Base-by-base conservation (phyloP, 2,113 vertebrate species). In the Leptosomus discolor region DNA sequence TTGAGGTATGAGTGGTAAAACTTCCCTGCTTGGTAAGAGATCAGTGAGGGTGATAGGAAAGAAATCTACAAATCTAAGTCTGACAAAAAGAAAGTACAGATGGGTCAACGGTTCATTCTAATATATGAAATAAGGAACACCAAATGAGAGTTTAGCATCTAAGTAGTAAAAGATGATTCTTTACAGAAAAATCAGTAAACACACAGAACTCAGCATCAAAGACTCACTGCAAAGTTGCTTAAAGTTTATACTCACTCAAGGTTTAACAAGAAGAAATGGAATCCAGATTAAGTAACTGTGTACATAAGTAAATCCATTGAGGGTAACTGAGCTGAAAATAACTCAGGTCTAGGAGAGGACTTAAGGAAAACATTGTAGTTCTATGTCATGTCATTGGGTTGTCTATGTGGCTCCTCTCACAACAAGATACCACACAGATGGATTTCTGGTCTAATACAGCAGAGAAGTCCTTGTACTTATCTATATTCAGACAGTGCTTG, bases 361-460 rank as follows among this genome's bases (percentile, higher is more conserved):
- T 64, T 84, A 73, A 56, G 10, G n/a, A 87, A 90, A 71, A 53
- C 0, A 29, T 61, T 67, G 4, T 39, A 34, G 57, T 80, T 67
- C 9, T 23, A 21, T 14, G 21, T 20, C 32, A 19, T 2, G 1
- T 36, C 11, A 46, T 32, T 3, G 0, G 15, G 10, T n/a, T 77
- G 16, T n/a, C 82, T 18, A 14, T 21, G 10, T 45, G 32, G 5
- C 17, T 84, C 2, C 21, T 84, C 36, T 64, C 36, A 58, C 20
- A 85, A 11, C 3, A 57, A 61, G 20, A 19, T 45, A 58, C 10
- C 8, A 58, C 10, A 76, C 37, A 84, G 13, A 6, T 39, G 5
- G 3, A 23, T 63, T 75, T 24, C n/a, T 45, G 15, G 5, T 34
- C 13, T 58, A 45, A 36, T 11, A 14, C 15, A 68, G 11, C 45